A percentile compares a stretch with the other conserved stretches of the same genome.
Conservation (phyloP, 2,113 vertebrate species). For the Psittacula cyanocephala region DNA sequence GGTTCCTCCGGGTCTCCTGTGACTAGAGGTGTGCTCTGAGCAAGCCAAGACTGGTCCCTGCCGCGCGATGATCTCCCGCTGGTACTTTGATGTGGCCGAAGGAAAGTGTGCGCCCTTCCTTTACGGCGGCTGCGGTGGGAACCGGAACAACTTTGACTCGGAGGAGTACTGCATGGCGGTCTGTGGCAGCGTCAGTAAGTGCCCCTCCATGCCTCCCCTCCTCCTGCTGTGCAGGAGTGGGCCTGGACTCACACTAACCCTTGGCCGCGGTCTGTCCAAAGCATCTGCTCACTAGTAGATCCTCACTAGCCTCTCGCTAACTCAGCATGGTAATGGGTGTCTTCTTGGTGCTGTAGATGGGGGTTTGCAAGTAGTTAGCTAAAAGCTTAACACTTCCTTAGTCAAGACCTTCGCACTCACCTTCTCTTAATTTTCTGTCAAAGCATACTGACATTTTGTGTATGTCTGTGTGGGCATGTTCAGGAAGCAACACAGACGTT, state of each 20-base stretch:
- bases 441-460: background rate
- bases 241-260: conserved; percentile 73
- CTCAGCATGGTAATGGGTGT: conserved; percentile 26
- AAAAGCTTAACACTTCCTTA: background rate
- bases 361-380: background rate
- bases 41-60: conserved; percentile 94
- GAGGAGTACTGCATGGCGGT: conserved; percentile 98
- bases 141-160: conserved; percentile 99
- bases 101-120: conserved; percentile 93
- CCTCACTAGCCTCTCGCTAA: conserved; percentile 30
- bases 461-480: background rate
- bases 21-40: conserved; percentile 97
- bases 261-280: conserved; percentile 10
- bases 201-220: conserved; percentile 49
- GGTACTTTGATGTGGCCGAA: conserved; percentile 94
- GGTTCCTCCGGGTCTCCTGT: conserved; percentile 81
- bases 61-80: conserved; percentile 94
- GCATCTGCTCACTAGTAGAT: background rate
- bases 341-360: background rate
- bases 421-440: background rate
- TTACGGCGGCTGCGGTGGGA: conserved; percentile 98
- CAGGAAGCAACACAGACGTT: background rate
- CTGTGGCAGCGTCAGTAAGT: conserved; percentile 98
- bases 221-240: conserved; percentile 19
- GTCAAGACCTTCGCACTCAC: accelerated